phyloP scores from a whole-genome alignment of 2,888 invertebrate genomes.

The Archaeoteleia sp. region DNA sequence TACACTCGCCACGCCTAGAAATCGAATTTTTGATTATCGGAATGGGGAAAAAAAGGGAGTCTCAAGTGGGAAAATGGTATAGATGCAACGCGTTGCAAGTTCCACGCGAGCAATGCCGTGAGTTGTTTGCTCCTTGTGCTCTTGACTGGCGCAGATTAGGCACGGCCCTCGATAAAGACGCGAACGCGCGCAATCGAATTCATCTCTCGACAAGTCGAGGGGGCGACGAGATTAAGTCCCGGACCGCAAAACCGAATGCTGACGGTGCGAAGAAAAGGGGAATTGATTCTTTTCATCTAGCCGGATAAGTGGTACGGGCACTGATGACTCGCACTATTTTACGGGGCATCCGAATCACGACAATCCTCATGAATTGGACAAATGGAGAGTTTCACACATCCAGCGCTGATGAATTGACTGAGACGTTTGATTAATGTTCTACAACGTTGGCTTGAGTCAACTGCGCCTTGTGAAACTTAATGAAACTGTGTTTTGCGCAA shows the following conservation, averaged over 20 bases:
- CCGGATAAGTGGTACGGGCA: constrained; percentile 27
- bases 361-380: no score
- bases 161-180: constrained; percentile 40
- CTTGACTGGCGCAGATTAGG: constrained; percentile 43
- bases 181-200: constrained; percentile 44
- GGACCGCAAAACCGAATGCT: constrained; percentile 24
- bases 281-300: constrained; percentile 26
- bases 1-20: no score
- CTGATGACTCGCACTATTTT: constrained; percentile 21
- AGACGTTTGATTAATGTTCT: no score
- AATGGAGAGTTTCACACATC: no score
- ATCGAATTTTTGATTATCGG: no score
- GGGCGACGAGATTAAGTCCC: constrained; percentile 33
- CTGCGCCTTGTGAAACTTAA: no score
- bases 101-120: constrained; percentile 12
- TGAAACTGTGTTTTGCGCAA: no score
- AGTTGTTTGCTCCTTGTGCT: constrained; percentile 47
- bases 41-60: no score
- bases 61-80: no score
- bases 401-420: no score
- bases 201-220: constrained; percentile 30
- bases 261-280: constrained; percentile 11
- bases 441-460: no score
- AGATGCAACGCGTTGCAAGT: no score
- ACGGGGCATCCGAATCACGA: background rate